phyloP scores from a whole-genome alignment of 2,888 invertebrate genomes.

The Saturnia japonica region DNA sequence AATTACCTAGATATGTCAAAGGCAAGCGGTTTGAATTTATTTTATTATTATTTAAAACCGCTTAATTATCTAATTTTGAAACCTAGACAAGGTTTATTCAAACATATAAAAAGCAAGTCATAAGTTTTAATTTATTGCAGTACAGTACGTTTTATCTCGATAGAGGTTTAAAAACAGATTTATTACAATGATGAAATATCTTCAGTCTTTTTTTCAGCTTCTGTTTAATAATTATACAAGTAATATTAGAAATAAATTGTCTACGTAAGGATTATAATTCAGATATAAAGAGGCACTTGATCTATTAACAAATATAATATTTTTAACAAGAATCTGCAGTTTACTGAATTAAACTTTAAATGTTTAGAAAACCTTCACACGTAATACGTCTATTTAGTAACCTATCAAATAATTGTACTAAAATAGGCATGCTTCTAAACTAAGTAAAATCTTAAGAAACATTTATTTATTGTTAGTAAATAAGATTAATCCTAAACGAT shows the following conservation, averaged over 20 bases:
- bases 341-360: constrained; percentile 20
- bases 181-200: background rate
- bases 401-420: constrained; percentile 78
- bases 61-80: background rate
- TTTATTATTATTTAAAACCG: background rate
- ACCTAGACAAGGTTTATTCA: background rate
- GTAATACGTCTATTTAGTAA: constrained; percentile 65
- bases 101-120: background rate
- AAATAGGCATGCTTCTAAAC: constrained; percentile 76
- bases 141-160: background rate
- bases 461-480: constrained; percentile 70
- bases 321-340: constrained; percentile 21
- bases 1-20: background rate
- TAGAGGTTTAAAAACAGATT: background rate
- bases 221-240: background rate
- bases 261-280: constrained; percentile 1
- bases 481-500: constrained; percentile 57
- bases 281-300: constrained; percentile 9
- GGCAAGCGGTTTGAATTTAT: background rate
- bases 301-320: constrained; percentile 11
- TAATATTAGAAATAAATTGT: constrained; percentile 4
- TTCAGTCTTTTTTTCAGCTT: constrained; percentile 5
- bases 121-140: background rate
- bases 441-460: constrained; percentile 61
- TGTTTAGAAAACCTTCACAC: constrained; percentile 49